Conservation (phyloP, 2,113 vertebrate species). For the Brachyistius frenatus region DNA sequence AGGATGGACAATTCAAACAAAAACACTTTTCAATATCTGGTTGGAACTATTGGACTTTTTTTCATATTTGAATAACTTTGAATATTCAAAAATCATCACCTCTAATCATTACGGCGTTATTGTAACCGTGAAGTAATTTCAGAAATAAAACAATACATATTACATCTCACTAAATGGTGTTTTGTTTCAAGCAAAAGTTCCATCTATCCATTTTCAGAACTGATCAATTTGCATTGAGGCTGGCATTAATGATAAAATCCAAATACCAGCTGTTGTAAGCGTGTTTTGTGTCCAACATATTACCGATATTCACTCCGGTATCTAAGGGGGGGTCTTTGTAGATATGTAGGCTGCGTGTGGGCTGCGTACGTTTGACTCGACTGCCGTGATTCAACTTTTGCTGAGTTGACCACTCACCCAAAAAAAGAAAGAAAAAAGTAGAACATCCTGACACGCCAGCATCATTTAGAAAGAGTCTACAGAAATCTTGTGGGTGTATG, state of each 20-base stretch:
- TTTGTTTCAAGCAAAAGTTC: too few relatives aligned
- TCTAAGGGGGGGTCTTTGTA: slow-evolving; percentile 20
- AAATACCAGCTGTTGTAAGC: not conserved
- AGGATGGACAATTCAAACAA: too few relatives aligned
- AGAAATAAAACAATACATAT: not conserved
- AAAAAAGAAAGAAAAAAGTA: slow-evolving; percentile 17
- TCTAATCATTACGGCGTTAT: too few relatives aligned
- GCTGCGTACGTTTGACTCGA: slow-evolving; percentile 21
- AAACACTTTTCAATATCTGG: too few relatives aligned
- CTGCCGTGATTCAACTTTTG: slow-evolving; percentile 33
- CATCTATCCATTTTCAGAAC: not conserved
- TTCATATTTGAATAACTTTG: too few relatives aligned
- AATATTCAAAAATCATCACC: too few relatives aligned
- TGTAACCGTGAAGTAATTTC: not conserved
- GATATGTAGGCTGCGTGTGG: slow-evolving; percentile 44
- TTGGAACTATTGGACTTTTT: too few relatives aligned
- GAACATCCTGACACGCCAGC: slow-evolving; percentile 22
- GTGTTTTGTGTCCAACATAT: not conserved
- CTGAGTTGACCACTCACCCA: slow-evolving; percentile 34
- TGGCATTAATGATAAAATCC: not conserved
- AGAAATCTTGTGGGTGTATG: slow-evolving; percentile 52
- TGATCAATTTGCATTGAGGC: not conserved
- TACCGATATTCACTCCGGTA: slow-evolving; percentile 13
- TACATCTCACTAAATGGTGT: not conserved
- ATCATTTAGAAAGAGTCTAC: slow-evolving; percentile 48